phyloP scores from a whole-genome alignment of 2,797 vertebrate species.

The Lithobates sylvaticus region DNA sequence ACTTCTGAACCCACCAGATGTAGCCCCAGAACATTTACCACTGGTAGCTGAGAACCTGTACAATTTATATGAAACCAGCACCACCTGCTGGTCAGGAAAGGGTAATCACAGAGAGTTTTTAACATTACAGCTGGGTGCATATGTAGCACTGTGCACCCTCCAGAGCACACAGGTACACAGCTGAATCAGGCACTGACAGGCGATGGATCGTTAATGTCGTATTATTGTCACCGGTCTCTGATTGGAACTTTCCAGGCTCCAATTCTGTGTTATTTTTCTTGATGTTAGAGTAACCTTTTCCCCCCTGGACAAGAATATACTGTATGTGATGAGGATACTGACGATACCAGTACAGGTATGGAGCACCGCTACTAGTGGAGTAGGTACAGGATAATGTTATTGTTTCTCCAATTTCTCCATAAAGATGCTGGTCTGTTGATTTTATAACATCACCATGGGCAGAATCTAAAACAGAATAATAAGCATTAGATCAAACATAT shows the following conservation, averaged over 20 bases:
- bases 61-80: too few relatives aligned
- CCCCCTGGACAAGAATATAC: constrained; percentile 21
- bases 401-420: too few relatives aligned
- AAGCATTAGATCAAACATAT: too few relatives aligned
- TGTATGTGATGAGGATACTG: constrained; percentile 25
- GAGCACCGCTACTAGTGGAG: not conserved
- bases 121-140: not conserved
- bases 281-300: not conserved
- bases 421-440: too few relatives aligned
- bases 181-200: not conserved
- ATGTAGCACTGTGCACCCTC: not conserved
- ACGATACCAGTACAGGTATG: constrained; percentile 31
- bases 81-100: too few relatives aligned
- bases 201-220: constrained; percentile 11
- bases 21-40: too few relatives aligned
- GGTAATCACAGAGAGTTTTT: not conserved
- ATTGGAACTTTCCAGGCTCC: constrained; percentile 9
- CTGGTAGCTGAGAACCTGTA: too few relatives aligned
- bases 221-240: not conserved
- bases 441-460: too few relatives aligned
- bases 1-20: too few relatives aligned
- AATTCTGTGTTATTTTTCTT: not conserved
- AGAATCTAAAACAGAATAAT: too few relatives aligned
- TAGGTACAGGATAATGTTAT: too few relatives aligned
- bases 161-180: not conserved